Evolutionary conservation across 2,113 vertebrate genomes (phyloP).

Genomic region (Girardinichthys multiradiatus): DNA sequence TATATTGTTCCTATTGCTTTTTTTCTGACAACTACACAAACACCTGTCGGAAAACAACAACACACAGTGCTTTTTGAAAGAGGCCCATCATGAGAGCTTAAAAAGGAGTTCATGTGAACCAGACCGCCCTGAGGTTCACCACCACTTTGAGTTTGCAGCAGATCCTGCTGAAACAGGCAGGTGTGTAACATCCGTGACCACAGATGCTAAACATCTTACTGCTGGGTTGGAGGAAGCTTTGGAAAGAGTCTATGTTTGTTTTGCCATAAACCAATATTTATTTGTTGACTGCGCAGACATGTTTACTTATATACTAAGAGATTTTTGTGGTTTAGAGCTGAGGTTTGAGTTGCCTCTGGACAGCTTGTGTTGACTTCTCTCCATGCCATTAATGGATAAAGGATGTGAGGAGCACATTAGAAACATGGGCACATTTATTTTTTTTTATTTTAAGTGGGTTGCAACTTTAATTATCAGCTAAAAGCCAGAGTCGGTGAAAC

Average conservation of each 20-base stretch:
- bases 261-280: conserved; percentile 56
- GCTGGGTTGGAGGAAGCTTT: conserved; percentile 37
- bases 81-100: background rate
- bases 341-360: conserved; percentile 43
- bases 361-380: conserved; percentile 24
- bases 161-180: conserved; percentile 56
- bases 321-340: conserved; percentile 41
- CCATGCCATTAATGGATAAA: conserved; percentile 3
- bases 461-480: background rate
- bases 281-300: conserved; percentile 54
- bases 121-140: conserved; percentile 27
- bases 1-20: background rate
- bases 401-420: conserved; percentile 4
- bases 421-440: background rate
- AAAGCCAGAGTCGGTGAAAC: background rate
- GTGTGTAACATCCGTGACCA: conserved; percentile 62
- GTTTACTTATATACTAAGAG: conserved; percentile 59
- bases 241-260: conserved; percentile 58
- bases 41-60: conserved; percentile 11
- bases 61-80: conserved; percentile 31
- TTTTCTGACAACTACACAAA: conserved; percentile 20
- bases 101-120: conserved; percentile 28
- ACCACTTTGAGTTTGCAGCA: conserved; percentile 33
- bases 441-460: background rate
- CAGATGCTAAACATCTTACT: conserved; percentile 68